A percentile compares a stretch with the other conserved stretches of the same genome.
These are phyloP conservation scores for Clarias fuscus DNA, from an alignment of 2,797 vertebrate species.

Conservation along the genomic window DNA sequence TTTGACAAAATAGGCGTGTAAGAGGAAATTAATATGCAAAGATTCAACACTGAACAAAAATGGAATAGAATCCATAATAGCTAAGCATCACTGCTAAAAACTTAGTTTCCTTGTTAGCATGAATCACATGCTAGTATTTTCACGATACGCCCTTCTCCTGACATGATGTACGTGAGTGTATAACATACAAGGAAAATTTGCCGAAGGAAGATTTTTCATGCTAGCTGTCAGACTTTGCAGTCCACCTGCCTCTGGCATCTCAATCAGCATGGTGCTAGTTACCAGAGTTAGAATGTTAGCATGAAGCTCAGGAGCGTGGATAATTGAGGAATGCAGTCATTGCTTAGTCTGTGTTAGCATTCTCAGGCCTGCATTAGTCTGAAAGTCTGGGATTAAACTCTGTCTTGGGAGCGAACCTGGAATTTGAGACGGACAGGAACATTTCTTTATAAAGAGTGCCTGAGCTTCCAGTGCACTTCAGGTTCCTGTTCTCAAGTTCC, in stretches of 20 bases:
- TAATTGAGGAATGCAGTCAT: slow-evolving; percentile 66
- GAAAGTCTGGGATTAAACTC: slow-evolving; percentile 56
- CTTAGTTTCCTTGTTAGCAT: background rate
- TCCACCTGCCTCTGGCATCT: slow-evolving; percentile 17
- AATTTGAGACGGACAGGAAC: slow-evolving; percentile 18
- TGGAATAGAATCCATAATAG: background rate
- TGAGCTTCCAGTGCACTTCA: background rate
- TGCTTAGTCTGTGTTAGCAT: slow-evolving; percentile 59
- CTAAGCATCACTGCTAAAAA: background rate
- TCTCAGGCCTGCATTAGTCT: slow-evolving; percentile 50
- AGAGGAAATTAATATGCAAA: background rate
- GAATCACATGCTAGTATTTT: background rate
- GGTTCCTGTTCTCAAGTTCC: slow-evolving; percentile 9
- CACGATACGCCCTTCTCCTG: no score
- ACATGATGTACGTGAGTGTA: no score
- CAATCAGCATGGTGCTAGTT: slow-evolving; percentile 45
- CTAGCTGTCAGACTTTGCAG: slow-evolving; percentile 46
- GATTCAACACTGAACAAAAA: background rate
- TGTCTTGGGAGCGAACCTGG: background rate
- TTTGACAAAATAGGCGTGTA: background rate
- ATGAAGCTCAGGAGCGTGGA: slow-evolving; percentile 58
- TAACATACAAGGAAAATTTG: no score
- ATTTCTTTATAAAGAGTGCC: background rate
- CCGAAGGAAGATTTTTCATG: background rate
- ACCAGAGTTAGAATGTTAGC: background rate